phyloP scores from a whole-genome alignment of 2,888 invertebrate genomes.

The Zeuzera pyrina region DNA sequence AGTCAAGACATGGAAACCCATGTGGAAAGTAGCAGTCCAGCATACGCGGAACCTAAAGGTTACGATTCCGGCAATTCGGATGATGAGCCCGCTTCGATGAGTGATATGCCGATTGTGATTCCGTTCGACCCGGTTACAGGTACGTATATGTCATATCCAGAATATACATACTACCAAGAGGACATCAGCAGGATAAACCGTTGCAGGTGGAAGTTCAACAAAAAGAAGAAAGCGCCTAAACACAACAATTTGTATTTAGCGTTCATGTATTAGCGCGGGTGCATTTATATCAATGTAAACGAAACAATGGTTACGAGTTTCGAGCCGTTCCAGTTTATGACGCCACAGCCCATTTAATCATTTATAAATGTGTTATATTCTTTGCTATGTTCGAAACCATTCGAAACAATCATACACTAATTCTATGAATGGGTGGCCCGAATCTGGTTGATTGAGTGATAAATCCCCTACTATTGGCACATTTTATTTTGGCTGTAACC shows the following conservation, averaged over 20 bases:
- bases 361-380: slow-evolving; percentile 20
- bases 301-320: slow-evolving; percentile 60
- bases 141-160: slow-evolving; percentile 54
- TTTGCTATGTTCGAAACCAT: slow-evolving; percentile 19
- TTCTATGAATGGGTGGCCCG: slow-evolving; percentile 60
- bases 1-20: slow-evolving; percentile 47
- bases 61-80: slow-evolving; percentile 40
- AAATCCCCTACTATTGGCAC: slow-evolving; percentile 53
- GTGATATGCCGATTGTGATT: slow-evolving; percentile 52
- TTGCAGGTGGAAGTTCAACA: slow-evolving; percentile 36
- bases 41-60: slow-evolving; percentile 52
- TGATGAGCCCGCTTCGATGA: slow-evolving; percentile 48
- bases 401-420: slow-evolving; percentile 41
- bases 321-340: slow-evolving; percentile 61
- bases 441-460: slow-evolving; percentile 56
- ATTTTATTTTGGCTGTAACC: slow-evolving; percentile 28
- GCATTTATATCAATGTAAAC: slow-evolving; percentile 21
- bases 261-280: slow-evolving; percentile 66
- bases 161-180: slow-evolving; percentile 52
- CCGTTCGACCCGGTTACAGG: slow-evolving; percentile 49
- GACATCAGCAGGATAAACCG: slow-evolving; percentile 38
- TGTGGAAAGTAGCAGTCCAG: slow-evolving; percentile 44
- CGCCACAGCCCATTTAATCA: slow-evolving; percentile 40
- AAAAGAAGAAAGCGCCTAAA: slow-evolving; percentile 31
- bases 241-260: slow-evolving; percentile 65